Percentiles rank a stretch among this genome's conserved stretches.
These are phyloP conservation scores for Phyllotreta cruciferae DNA, from an alignment of 2,888 invertebrate genomes.

Conservation along the genomic window DNA sequence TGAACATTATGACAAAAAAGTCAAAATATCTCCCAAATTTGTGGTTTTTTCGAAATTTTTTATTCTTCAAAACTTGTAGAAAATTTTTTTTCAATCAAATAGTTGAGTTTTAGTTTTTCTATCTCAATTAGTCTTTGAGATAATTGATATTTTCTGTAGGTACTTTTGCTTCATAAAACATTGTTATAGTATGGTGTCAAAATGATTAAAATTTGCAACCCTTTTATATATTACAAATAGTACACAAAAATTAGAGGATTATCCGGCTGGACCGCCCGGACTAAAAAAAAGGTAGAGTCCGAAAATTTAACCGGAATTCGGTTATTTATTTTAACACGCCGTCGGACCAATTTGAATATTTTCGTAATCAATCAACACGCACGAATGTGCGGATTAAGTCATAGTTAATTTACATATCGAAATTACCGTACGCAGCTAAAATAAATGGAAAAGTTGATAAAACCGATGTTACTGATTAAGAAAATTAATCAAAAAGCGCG, in stretches of 20 bases:
- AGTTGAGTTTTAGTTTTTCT: too few relatives aligned
- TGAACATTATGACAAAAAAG: too few relatives aligned
- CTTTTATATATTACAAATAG: too few relatives aligned
- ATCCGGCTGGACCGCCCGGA: not conserved
- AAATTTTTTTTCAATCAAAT: too few relatives aligned
- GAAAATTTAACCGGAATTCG: conserved; percentile 23
- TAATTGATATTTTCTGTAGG: too few relatives aligned
- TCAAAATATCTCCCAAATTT: too few relatives aligned
- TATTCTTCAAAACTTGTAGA: too few relatives aligned
- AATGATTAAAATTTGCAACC: too few relatives aligned
- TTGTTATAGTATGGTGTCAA: too few relatives aligned
- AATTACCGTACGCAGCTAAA: conserved; percentile 19
- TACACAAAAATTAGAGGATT: not conserved
- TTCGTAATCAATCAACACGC: conserved; percentile 27
- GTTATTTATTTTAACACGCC: conserved; percentile 29
- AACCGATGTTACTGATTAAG: conserved; percentile 16
- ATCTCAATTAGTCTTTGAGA: too few relatives aligned
- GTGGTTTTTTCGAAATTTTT: too few relatives aligned
- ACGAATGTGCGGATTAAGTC: conserved; percentile 31
- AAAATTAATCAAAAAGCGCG: conserved; percentile 17
- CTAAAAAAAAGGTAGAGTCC: conserved; percentile 2
- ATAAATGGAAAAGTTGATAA: conserved; percentile 19
- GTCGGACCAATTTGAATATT: conserved; percentile 28
- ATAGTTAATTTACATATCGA: conserved; percentile 29
- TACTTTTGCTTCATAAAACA: too few relatives aligned